phyloP scores from a whole-genome alignment of 2,888 invertebrate species.

The Nycteola revayana region DNA sequence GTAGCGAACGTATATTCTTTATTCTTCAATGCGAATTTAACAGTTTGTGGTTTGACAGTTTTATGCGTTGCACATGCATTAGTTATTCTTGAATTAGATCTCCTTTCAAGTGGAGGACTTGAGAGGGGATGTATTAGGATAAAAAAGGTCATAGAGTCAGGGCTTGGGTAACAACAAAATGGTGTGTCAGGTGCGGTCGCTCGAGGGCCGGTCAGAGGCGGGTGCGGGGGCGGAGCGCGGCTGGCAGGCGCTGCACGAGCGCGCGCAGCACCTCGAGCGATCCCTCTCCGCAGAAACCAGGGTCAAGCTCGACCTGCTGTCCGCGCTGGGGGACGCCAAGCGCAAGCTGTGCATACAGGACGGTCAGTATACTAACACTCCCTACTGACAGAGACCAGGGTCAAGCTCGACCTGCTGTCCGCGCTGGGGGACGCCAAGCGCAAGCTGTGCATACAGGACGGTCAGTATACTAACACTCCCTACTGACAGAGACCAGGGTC shows the following conservation, averaged over 20 bases:
- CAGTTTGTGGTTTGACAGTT: too few species aligned
- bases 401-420: background rate
- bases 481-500: slow-evolving; percentile 98
- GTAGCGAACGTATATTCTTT: too few species aligned
- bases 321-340: slow-evolving; percentile 97
- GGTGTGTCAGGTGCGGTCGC: slow-evolving; percentile 46
- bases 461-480: slow-evolving; percentile 93
- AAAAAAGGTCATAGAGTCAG: too few species aligned
- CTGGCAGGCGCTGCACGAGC: slow-evolving; percentile 92
- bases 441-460: too few species aligned
- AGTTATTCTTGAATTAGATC: too few species aligned
- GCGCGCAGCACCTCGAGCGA: slow-evolving; percentile 95
- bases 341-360: slow-evolving; percentile 93
- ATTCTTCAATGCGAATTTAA: too few species aligned
- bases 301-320: slow-evolving; percentile 98
- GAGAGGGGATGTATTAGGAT: too few species aligned
- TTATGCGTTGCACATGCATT: too few species aligned
- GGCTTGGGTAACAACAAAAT: too few species aligned
- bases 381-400: background rate
- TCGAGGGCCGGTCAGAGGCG: slow-evolving; percentile 53
- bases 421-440: background rate
- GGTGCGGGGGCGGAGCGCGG: slow-evolving; percentile 59
- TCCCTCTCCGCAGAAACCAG: slow-evolving; percentile 98
- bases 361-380: slow-evolving; percentile 67
- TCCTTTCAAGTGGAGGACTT: too few species aligned